phyloP scores from a whole-genome alignment of 2,888 invertebrate species.

The Diarsia brunnea region DNA sequence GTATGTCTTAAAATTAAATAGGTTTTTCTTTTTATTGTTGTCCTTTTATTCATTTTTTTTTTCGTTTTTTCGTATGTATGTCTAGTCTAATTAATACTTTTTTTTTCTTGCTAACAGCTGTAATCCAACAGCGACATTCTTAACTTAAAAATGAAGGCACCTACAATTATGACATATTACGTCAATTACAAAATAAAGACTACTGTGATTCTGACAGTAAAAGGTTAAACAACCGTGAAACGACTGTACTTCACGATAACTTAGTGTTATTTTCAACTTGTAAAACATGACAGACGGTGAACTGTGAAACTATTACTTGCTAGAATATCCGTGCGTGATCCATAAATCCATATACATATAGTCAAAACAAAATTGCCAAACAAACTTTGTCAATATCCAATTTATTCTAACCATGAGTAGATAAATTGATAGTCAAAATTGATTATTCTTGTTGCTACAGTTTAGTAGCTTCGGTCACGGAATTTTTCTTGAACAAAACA shows the following conservation, averaged over 20 bases:
- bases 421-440: conserved; percentile 30
- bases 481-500: conserved; percentile 2
- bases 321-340: conserved; percentile 1
- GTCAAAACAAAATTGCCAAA: conserved; percentile 19
- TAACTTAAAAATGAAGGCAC: background rate
- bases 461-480: conserved; percentile 20
- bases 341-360: background rate
- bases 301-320: background rate
- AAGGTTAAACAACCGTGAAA: background rate
- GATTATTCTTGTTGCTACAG: conserved; percentile 6
- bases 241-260: background rate
- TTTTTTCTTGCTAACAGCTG: background rate
- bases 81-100: too few species aligned
- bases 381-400: conserved; percentile 34
- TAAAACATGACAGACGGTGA: conserved; percentile 9
- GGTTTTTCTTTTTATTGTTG: too few species aligned
- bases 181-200: background rate
- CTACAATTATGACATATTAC: too few species aligned
- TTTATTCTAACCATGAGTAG: conserved; percentile 22
- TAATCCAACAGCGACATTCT: background rate
- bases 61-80: too few species aligned
- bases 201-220: background rate
- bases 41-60: too few species aligned
- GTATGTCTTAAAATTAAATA: too few species aligned
- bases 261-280: background rate